Evolutionary conservation across 2,797 vertebrate genomes (phyloP).

Genomic region (Leptatherina wallacei): DNA sequence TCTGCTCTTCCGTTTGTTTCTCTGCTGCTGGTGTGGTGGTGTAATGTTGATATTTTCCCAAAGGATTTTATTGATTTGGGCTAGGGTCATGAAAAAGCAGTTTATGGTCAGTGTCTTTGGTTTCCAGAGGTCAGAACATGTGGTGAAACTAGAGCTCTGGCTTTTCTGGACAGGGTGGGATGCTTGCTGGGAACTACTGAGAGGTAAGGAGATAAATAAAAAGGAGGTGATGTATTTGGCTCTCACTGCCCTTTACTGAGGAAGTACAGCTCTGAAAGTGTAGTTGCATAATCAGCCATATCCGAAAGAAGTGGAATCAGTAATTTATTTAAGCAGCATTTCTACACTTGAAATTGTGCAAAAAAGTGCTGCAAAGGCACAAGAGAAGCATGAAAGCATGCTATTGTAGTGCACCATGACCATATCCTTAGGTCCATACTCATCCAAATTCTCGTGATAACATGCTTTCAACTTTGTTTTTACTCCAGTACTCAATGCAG

Average conservation of each 20-base stretch:
- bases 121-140: constrained; percentile 80
- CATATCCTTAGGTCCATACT: background rate
- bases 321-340: background rate
- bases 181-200: constrained; percentile 73
- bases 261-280: constrained; percentile 36
- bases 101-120: constrained; percentile 80
- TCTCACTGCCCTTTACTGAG: constrained; percentile 41
- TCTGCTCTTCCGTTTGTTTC: constrained; percentile 64
- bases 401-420: background rate
- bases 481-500: background rate
- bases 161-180: constrained; percentile 72
- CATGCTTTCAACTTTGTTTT: background rate
- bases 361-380: too few relatives aligned
- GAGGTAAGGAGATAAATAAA: constrained; percentile 65
- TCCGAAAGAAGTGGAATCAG: constrained; percentile 31
- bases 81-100: constrained; percentile 77
- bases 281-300: constrained; percentile 24
- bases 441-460: background rate
- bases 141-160: constrained; percentile 77
- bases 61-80: constrained; percentile 73
- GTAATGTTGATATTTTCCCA: constrained; percentile 80
- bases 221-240: constrained; percentile 37
- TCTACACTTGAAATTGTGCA: background rate
- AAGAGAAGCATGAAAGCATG: background rate
- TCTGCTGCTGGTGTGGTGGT: constrained; percentile 59